Conservation (phyloP, 2,888 invertebrate genomes). For the Chrysotoxum bicinctum region DNA sequence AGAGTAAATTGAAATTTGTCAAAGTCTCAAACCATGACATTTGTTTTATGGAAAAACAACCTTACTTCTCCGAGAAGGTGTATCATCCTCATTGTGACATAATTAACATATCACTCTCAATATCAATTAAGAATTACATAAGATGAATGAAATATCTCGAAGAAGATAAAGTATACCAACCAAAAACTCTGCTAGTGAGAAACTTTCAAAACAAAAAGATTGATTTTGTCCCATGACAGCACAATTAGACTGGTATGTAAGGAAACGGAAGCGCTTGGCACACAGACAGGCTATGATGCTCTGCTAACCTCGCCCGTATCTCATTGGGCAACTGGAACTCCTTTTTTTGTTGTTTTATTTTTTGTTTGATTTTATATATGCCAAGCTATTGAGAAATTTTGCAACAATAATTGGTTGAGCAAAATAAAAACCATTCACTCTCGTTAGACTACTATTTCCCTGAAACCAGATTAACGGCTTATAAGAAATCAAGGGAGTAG, state of each 20-base stretch:
- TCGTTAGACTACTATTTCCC: conserved; percentile 33
- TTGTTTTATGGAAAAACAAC: not conserved
- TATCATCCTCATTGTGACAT: conserved; percentile 33
- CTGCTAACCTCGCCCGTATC: conserved; percentile 34
- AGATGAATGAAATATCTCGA: conserved; percentile 17
- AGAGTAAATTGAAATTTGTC: not conserved
- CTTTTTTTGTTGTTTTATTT: not conserved
- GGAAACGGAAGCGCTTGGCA: conserved; percentile 30
- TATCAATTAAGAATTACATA: conserved; percentile 19
- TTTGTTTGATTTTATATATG: not conserved
- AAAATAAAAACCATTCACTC: conserved; percentile 45
- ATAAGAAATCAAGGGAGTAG: conserved; percentile 29
- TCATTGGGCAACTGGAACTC: conserved; percentile 21
- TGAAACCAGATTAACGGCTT: conserved; percentile 7
- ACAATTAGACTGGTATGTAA: conserved; percentile 11
- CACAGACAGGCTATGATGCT: not conserved
- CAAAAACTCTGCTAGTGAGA: not conserved
- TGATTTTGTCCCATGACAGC: conserved; percentile 23
- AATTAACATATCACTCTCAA: conserved; percentile 16
- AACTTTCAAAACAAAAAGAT: conserved; percentile 25
- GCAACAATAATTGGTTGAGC: conserved; percentile 34
- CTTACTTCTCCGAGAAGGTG: not conserved
- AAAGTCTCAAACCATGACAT: conserved; percentile 16
- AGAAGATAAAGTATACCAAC: not conserved
- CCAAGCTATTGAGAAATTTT: conserved; percentile 41